A percentile compares a stretch with the other conserved stretches of the same genome.
Conservation (phyloP, 2,113 vertebrate genomes). For the Oreochromis niloticus region DNA sequence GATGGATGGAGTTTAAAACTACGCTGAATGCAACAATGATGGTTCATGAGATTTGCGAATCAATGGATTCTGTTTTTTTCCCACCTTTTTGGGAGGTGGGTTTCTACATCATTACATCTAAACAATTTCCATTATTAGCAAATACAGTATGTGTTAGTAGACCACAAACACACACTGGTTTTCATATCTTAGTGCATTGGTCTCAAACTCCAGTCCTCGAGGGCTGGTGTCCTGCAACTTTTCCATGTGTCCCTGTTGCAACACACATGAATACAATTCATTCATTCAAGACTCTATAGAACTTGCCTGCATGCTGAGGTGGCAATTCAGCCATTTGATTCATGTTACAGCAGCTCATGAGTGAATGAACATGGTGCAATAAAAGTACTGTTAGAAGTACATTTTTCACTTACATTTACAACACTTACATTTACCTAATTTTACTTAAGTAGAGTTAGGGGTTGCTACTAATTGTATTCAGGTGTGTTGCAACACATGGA, state of each 20-base stretch:
- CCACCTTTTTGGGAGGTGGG: not conserved
- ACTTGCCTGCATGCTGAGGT: fast-evolving
- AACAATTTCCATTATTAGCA: not conserved
- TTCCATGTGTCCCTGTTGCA: not conserved
- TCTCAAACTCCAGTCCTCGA: not conserved
- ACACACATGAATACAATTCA: not conserved
- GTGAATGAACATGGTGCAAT: not conserved
- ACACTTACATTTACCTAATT: not conserved
- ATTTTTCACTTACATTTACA: not conserved
- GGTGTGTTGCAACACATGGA: not conserved
- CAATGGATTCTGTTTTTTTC: not conserved
- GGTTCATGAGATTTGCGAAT: not conserved
- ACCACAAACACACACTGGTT: not conserved
- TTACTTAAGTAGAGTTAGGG: not conserved
- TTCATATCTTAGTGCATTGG: not conserved
- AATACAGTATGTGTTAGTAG: fast-evolving
- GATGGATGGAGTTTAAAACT: not conserved
- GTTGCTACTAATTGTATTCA: not conserved
- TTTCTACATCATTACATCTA: not conserved
- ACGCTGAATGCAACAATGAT: not conserved
- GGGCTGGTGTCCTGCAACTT: not conserved
- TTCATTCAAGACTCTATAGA: not conserved
- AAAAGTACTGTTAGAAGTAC: not conserved
- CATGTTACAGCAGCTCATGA: not conserved
- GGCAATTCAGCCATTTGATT: fast-evolving